Percentiles rank a stretch among this genome's conserved stretches.
These are phyloP conservation scores for Tetrapedia diversipes DNA, from an alignment of 2,888 invertebrate species.

Conservation along the genomic window DNA sequence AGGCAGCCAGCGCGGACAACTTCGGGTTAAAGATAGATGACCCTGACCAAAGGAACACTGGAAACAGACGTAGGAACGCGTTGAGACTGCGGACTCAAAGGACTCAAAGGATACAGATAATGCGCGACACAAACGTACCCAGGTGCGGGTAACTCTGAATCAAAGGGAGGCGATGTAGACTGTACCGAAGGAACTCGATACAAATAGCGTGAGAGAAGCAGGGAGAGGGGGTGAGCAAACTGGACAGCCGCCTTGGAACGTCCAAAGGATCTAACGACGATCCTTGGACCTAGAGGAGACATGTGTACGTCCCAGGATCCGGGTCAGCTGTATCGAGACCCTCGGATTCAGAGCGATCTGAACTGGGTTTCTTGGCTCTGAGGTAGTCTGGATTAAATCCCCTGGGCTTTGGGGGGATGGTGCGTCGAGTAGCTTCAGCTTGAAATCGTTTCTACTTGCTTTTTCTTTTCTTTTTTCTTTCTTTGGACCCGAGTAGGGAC, in stretches of 20 bases:
- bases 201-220: not conserved
- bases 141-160: not conserved
- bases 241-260: not conserved
- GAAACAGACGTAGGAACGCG: too few relatives aligned
- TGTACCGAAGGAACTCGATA: not conserved
- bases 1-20: not conserved
- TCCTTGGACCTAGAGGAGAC: not conserved
- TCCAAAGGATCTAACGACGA: not conserved
- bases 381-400: not conserved
- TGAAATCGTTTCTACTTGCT: not conserved
- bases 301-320: not conserved
- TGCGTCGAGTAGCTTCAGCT: not conserved
- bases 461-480: too few relatives aligned
- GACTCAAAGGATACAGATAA: not conserved
- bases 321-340: not conserved
- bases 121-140: not conserved
- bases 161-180: not conserved
- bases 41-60: not conserved
- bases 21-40: constrained; percentile 12
- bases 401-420: not conserved
- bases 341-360: not conserved
- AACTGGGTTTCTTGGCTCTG: not conserved
- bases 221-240: not conserved
- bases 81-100: not conserved
- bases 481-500: too few relatives aligned